Percentiles rank a stretch among this genome's conserved stretches.
Conservation (phyloP, 2,113 vertebrate species). For the Prietella phreatophila region DNA sequence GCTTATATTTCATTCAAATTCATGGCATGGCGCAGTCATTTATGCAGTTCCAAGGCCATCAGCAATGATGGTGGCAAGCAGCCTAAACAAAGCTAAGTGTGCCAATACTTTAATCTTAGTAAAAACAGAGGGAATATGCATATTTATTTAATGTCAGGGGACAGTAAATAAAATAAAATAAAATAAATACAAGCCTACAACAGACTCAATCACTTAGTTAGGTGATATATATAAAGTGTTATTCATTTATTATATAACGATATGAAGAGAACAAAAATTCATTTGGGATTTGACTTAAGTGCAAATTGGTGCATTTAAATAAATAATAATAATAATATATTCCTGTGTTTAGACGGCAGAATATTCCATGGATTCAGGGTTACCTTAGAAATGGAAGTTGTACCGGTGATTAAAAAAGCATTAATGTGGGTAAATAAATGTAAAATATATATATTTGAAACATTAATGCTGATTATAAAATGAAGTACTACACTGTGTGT, state of each 20-base stretch:
- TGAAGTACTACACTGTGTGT: background rate
- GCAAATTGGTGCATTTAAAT: background rate
- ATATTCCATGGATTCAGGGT: background rate
- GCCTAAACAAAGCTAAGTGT: slow-evolving; percentile 4
- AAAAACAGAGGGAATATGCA: background rate
- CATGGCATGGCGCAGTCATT: background rate
- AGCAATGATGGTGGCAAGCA: background rate
- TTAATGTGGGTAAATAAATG: background rate
- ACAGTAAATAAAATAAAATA: background rate
- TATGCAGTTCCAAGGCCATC: background rate
- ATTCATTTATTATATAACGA: background rate
- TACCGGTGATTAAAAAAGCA: background rate
- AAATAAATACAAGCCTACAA: background rate
- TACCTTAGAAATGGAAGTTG: background rate
- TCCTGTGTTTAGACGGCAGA: background rate
- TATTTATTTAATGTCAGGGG: background rate
- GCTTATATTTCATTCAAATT: slow-evolving; percentile 1
- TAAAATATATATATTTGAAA: background rate
- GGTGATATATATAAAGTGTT: background rate
- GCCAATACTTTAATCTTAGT: slow-evolving; percentile 8
- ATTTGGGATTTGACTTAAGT: background rate
- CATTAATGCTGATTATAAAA: background rate
- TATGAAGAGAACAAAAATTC: background rate
- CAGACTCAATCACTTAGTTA: background rate
- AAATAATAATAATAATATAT: background rate